Evolutionary conservation across 2,797 vertebrate genomes (phyloP).

Genomic region (Sebastes dallii): DNA sequence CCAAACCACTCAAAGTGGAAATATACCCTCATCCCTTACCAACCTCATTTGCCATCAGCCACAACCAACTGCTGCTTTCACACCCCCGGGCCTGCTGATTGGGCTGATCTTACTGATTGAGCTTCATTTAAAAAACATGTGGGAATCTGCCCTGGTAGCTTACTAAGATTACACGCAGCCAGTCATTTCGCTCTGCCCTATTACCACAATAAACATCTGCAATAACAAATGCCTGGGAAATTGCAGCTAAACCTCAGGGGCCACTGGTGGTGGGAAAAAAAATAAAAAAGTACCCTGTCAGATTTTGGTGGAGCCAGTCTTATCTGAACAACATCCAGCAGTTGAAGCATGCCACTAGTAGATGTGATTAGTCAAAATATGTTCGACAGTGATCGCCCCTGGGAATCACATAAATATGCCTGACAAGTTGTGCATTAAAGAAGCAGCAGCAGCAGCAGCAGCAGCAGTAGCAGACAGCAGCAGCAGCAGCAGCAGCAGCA

Average conservation of each 20-base stretch:
- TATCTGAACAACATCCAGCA: slow-evolving; percentile 34
- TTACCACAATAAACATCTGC: slow-evolving; percentile 53
- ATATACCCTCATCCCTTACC: slow-evolving; percentile 46
- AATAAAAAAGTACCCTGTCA: neutral
- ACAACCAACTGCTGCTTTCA: slow-evolving; percentile 51
- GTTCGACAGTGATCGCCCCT: slow-evolving; percentile 42
- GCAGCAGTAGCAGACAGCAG: no score
- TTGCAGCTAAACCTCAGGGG: neutral
- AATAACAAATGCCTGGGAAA: slow-evolving; percentile 39
- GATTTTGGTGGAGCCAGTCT: slow-evolving; percentile 11
- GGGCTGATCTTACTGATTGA: slow-evolving; percentile 49
- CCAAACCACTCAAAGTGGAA: slow-evolving; percentile 48
- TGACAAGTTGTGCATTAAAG: slow-evolving; percentile 36
- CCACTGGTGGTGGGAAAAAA: neutral
- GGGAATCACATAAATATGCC: slow-evolving; percentile 49
- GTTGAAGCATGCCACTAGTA: slow-evolving; percentile 27
- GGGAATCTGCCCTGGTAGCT: slow-evolving; percentile 39
- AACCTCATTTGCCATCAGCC: slow-evolving; percentile 48
- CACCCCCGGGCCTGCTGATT: slow-evolving; percentile 49
- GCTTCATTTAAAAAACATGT: slow-evolving; percentile 53
- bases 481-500: neutral
- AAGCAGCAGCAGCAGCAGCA: neutral
- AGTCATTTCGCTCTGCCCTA: slow-evolving; percentile 30
- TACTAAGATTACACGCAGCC: slow-evolving; percentile 12
- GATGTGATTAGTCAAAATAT: slow-evolving; percentile 66